Percentiles rank a stretch among this genome's conserved stretches.
Evolutionary conservation across 1,140 invertebrate species (phyloP).

Genomic region (Bombus ignitus): DNA sequence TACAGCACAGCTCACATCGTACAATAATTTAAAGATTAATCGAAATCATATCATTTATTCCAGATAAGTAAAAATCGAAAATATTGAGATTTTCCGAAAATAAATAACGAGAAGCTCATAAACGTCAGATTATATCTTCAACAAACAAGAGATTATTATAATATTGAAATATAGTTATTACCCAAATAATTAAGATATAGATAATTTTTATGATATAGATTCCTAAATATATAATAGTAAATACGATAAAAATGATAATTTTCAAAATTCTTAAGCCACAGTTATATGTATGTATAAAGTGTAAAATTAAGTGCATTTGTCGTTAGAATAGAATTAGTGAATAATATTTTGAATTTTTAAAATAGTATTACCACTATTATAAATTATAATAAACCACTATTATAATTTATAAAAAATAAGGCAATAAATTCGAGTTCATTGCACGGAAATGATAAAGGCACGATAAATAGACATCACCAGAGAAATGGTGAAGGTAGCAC

Average conservation of each 20-base stretch:
- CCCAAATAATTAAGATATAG: neutral
- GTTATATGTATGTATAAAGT: neutral
- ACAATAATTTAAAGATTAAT: neutral
- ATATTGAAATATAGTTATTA: neutral
- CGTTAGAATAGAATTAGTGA: neutral
- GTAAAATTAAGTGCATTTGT: conserved; percentile 5
- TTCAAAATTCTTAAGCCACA: neutral
- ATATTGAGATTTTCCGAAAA: neutral
- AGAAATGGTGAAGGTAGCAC: neutral
- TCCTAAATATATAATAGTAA: neutral
- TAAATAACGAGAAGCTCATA: neutral
- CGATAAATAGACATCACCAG: neutral
- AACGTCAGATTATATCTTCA: neutral
- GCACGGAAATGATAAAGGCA: neutral
- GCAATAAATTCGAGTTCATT: conserved; percentile 7
- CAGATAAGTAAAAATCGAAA: neutral
- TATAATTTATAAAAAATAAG: neutral
- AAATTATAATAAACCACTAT: too few species aligned
- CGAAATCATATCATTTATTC: neutral
- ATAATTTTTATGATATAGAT: neutral
- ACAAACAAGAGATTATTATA: neutral
- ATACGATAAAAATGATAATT: neutral
- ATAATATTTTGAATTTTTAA: neutral
- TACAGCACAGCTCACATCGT: neutral
- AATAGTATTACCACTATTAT: neutral